phyloP scores from a whole-genome alignment of 2,797 vertebrate species.

The Phataginus tetradactyla region DNA sequence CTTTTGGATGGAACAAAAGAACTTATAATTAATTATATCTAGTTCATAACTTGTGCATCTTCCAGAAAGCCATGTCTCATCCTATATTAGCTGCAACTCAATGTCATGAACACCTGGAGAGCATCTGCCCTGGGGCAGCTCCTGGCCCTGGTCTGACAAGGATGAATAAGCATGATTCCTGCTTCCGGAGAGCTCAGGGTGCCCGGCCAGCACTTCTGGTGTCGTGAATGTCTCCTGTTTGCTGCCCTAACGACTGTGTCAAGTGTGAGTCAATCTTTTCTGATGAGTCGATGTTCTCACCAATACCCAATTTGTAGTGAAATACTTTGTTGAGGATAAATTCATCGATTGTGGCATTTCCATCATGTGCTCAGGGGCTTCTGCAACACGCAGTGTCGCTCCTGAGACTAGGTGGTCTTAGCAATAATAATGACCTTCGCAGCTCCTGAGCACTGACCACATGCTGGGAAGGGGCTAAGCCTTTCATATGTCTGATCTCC shows the following conservation, averaged over 20 bases:
- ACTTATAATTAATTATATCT: background rate
- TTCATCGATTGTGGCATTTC: fast-evolving
- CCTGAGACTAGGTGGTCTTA: background rate
- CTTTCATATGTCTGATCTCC: background rate
- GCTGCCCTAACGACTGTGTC: background rate
- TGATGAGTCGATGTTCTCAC: background rate
- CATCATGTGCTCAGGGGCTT: background rate
- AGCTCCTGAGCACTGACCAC: background rate
- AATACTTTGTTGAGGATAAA: background rate
- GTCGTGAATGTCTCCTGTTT: background rate
- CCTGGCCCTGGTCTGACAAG: background rate
- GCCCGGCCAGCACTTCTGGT: fast-evolving
- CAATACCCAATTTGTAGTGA: background rate
- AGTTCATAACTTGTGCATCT: background rate
- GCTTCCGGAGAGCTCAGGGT: background rate
- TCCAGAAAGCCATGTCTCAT: background rate
- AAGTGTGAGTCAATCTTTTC: background rate
- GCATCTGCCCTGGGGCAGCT: background rate
- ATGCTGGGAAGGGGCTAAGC: background rate
- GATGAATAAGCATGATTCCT: background rate
- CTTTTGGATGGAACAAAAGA: background rate
- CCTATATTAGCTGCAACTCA: background rate
- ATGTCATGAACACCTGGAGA: background rate
- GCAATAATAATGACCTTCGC: background rate
- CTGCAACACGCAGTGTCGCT: background rate